phyloP scores from a whole-genome alignment of 1,140 invertebrate genomes.

The Cherax quadricarinatus region DNA sequence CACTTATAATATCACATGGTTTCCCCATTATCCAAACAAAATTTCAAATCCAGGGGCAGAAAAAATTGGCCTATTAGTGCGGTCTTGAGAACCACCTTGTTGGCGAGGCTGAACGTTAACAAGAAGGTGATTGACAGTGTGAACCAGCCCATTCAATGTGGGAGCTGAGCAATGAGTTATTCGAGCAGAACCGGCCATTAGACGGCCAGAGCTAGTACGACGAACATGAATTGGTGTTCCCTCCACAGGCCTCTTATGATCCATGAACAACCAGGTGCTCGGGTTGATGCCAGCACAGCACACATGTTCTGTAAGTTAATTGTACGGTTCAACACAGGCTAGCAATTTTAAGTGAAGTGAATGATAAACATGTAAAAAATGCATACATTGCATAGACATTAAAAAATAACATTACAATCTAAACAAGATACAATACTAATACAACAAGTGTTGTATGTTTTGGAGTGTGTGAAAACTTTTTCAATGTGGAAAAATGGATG shows the following conservation, averaged over 20 bases:
- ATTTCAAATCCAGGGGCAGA: slow-evolving; percentile 37
- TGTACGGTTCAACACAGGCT: background rate
- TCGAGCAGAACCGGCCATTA: slow-evolving; percentile 79
- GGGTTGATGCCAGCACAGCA: slow-evolving; percentile 81
- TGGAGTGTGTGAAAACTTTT: too few species aligned
- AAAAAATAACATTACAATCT: too few species aligned
- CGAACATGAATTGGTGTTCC: slow-evolving; percentile 77
- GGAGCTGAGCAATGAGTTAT: slow-evolving; percentile 81
- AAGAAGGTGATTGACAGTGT: slow-evolving; percentile 78
- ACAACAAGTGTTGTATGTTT: too few species aligned
- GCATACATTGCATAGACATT: too few species aligned
- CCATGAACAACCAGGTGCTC: slow-evolving; percentile 79
- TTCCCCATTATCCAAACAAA: slow-evolving; percentile 28
- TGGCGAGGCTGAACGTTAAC: slow-evolving; percentile 30
- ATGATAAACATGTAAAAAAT: too few species aligned
- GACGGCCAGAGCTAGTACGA: slow-evolving; percentile 78
- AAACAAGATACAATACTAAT: too few species aligned
- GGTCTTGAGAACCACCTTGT: too few species aligned
- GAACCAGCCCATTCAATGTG: slow-evolving; percentile 81
- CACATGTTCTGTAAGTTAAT: slow-evolving; percentile 78
- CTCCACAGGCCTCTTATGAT: slow-evolving; percentile 78
- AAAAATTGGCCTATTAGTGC: slow-evolving; percentile 12
- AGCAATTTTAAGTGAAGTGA: background rate
- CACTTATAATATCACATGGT: background rate
- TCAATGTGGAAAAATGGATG: too few species aligned